Evolutionary conservation across 53 echinoderm and acorn worm species (phyloP), one percentile per base, ranked within the genome.

Genomic region (Paelopatides confundens): DNA sequence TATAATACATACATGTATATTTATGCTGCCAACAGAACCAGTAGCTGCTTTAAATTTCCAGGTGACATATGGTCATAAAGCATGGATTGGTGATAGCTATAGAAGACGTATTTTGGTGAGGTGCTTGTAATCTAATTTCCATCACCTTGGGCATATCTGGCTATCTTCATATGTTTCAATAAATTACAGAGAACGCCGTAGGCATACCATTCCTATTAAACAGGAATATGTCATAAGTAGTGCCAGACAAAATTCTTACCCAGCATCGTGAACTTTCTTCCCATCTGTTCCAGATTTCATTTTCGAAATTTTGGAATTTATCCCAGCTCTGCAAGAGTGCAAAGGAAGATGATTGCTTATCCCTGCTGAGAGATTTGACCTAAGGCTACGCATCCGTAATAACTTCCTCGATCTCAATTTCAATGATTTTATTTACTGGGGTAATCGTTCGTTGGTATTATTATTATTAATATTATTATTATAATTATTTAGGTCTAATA

Each of bases 101-200:
- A 39, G 39, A 24, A 15, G 68, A 68, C 68, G 68, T 74, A n/a
- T 74, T 39, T 74, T 38, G 74, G 27, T 46, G 11, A 39, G n/a
- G n/a, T 39, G 74, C 40, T 39, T 74, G 74, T 74, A 74, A 74
- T 74, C 74, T 74, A 74, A 74, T 74, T 39, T 26, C 39, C 27
- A 74, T 46, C 74, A 74, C 74, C 74, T 74, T 74, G 39, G 39
- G 74, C 74, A 74, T 74, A 74, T 74, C 74, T 74, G 74, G 74
- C 46, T 46, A 74, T 74, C 46, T 46, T 74, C 74, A 74, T 39
- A 74, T 74, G 74, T 74, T 74, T 71, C 36, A 74, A 74, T 39
- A 74, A 27, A 74, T 74, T 74, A 46, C 39, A 39, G 26, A 74
- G 40, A 21, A 46, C 27, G 46, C 39, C 74, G 39, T 21, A 28